phyloP scores from a whole-genome alignment of 2,888 invertebrate genomes.

The Aphidius colemani region DNA sequence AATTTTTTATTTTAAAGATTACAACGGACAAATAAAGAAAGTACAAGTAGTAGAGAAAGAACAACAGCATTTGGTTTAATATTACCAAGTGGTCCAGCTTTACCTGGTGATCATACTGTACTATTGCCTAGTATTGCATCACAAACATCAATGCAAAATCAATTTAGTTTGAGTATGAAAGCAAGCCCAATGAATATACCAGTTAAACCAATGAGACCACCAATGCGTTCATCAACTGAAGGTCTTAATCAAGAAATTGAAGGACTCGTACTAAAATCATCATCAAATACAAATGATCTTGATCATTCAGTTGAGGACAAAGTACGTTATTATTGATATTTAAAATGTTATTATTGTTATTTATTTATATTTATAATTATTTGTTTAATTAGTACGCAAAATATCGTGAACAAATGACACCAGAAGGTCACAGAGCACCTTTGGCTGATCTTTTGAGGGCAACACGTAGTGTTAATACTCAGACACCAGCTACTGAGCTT shows the following conservation, averaged over 20 bases:
- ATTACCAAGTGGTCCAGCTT: slow-evolving; percentile 59
- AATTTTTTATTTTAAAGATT: slow-evolving; percentile 56
- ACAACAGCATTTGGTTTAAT: slow-evolving; percentile 60
- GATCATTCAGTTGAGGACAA: slow-evolving; percentile 66
- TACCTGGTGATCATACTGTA: slow-evolving; percentile 65
- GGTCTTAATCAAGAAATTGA: slow-evolving; percentile 88
- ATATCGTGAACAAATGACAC: slow-evolving; percentile 68
- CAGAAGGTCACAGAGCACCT: slow-evolving; percentile 86
- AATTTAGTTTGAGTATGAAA: slow-evolving; percentile 60
- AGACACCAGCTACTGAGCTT: slow-evolving; percentile 77
- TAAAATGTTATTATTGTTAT: neutral
- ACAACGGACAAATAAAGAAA: slow-evolving; percentile 66
- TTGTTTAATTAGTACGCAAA: slow-evolving; percentile 50
- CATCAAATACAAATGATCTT: slow-evolving; percentile 53
- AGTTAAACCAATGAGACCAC: slow-evolving; percentile 66
- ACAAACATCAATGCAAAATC: slow-evolving; percentile 60
- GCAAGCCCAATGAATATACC: slow-evolving; percentile 67
- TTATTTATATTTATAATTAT: slow-evolving; percentile 24
- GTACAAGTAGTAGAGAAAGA: slow-evolving; percentile 60
- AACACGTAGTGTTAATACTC: slow-evolving; percentile 80
- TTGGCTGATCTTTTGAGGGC: slow-evolving; percentile 74
- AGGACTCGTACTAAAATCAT: slow-evolving; percentile 70
- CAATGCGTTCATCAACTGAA: slow-evolving; percentile 83
- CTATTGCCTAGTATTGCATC: slow-evolving; percentile 62
- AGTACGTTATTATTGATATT: slow-evolving; percentile 54